Base-by-base conservation (phyloP, 2,113 vertebrate genomes). In the Catagonus wagneri region DNA sequence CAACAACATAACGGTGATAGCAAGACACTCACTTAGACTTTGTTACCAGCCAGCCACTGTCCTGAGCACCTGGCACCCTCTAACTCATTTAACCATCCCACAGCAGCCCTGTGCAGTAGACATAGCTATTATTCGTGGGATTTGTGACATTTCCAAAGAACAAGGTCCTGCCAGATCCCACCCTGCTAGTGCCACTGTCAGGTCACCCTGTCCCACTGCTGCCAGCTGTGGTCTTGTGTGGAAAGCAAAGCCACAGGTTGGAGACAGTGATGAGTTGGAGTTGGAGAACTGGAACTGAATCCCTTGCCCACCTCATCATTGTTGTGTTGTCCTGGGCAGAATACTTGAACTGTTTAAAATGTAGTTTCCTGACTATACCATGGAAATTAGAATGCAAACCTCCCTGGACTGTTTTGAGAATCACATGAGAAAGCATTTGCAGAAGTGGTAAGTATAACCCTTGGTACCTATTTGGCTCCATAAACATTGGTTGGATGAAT, bases 331-430 rank as follows among this genome's bases (percentile, higher is more conserved):
- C 44, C n/a, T 75, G 22, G 56, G 50, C 27, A 93, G 86, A 54
- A 50, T 36, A 76, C 81, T 84, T 86, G 83, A 92, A 76, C 34
- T 88, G 34, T 87, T 93, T 60, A 44, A 86, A 90, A 66, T 63
- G 19, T 66, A 74, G 39, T 74, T 93, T 92, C 60, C 80, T 75
- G 78, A 16, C 60, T 52, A 29, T 50, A 20, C 76, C 72, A 22
- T 84, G 86, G 78, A 79, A 89, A 96, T 89, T 79, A 52, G 63
- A 94, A 83, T 7, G 25, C 9, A n/a, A 91, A 93, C 36, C 27
- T 87, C 36, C n/a, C 54, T 12, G 15, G 61, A 65, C 66, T 68
- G 44, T 74, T 90, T 72, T 58, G 72, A 83, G 63, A 95, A 86
- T 78, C 88, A 58, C 60, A 65, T 19, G 61, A 89, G 66, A 74